Evolutionary conservation across 2,797 vertebrate species (phyloP).

Genomic region (Gastrophryne carolinensis): DNA sequence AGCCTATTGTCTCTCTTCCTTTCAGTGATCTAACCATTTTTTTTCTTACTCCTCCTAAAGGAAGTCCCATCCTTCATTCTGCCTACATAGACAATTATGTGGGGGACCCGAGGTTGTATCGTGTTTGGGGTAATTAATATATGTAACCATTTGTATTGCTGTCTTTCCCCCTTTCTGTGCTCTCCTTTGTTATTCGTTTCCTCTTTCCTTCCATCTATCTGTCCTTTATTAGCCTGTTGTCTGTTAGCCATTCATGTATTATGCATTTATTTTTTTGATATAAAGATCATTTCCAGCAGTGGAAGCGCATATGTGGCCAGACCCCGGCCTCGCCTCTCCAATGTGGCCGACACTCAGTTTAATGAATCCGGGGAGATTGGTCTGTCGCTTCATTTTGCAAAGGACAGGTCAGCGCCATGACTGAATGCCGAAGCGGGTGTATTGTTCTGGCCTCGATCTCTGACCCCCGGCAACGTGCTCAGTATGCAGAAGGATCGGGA

Average conservation of each 20-base stretch:
- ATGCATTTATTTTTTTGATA: not conserved
- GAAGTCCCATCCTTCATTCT: too few species aligned
- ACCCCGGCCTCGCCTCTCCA: not conserved
- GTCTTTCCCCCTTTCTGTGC: too few species aligned
- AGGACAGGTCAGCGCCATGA: not conserved
- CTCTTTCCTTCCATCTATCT: too few species aligned
- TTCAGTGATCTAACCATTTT: too few species aligned
- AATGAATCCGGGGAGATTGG: constrained; percentile 28
- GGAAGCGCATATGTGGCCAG: not conserved
- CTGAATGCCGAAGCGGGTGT: not conserved
- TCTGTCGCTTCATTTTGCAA: constrained; percentile 8
- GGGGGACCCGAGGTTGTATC: too few species aligned
- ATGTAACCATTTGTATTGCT: too few species aligned
- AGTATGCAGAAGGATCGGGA: not conserved
- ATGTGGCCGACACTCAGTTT: constrained; percentile 26
- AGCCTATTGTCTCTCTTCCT: not conserved
- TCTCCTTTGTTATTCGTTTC: too few species aligned
- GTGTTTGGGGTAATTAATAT: too few species aligned
- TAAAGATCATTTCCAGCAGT: not conserved
- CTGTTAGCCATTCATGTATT: not conserved
- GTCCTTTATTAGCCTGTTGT: too few species aligned
- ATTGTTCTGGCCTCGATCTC: constrained; percentile 25
- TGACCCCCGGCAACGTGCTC: constrained; percentile 20
- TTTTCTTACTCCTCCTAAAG: too few species aligned
- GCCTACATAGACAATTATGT: too few species aligned